phyloP scores from a whole-genome alignment of 2,888 invertebrate species.

The Isoperla grammatica region DNA sequence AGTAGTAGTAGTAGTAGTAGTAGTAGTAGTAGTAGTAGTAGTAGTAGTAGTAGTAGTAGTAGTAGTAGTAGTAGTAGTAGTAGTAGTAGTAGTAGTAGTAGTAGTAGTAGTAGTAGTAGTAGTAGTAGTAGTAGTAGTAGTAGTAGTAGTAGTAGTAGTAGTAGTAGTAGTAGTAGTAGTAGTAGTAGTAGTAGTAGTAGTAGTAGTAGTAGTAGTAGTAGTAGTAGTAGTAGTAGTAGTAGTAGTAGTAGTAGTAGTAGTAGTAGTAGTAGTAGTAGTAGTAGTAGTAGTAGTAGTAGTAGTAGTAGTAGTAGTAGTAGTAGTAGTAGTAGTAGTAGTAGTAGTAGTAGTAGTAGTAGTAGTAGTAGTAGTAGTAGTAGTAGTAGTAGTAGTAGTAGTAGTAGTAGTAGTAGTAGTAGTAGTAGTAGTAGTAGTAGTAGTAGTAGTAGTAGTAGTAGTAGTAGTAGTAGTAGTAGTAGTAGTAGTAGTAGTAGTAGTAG shows the following conservation, averaged over 20 bases:
- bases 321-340: constrained; percentile 12
- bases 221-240: constrained; percentile 7
- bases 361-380: constrained; percentile 12
- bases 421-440: constrained; percentile 12
- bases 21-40: constrained; percentile 10
- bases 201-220: constrained; percentile 12
- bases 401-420: constrained; percentile 12
- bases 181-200: constrained; percentile 12
- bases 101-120: constrained; percentile 9
- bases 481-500: constrained; percentile 12
- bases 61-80: constrained; percentile 12
- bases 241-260: neutral
- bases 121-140: constrained; percentile 12
- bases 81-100: constrained; percentile 12
- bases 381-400: constrained; percentile 12
- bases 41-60: constrained; percentile 12
- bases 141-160: constrained; percentile 12
- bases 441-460: constrained; percentile 10
- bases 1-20: constrained; percentile 12
- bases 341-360: constrained; percentile 10
- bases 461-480: constrained; percentile 12
- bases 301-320: constrained; percentile 12
- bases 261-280: constrained; percentile 12
- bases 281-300: constrained; percentile 12
- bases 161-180: constrained; percentile 12